Base-by-base conservation (phyloP, 2,113 vertebrate species). In the Taurulus bubalis region DNA sequence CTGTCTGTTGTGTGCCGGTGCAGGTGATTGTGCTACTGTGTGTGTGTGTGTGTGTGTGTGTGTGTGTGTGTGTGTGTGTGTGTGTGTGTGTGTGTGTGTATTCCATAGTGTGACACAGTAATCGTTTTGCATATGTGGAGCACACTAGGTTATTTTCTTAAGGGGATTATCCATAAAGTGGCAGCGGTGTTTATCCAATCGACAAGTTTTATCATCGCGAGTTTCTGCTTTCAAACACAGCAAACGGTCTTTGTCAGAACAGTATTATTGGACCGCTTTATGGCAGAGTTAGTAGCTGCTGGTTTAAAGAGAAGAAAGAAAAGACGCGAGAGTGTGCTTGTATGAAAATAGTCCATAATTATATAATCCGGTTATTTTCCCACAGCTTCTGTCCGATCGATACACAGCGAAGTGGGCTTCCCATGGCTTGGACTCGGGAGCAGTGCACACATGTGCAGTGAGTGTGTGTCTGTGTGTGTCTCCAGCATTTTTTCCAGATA, bases 311-410 rank as follows among this genome's bases (percentile, higher is more conserved):
- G n/a, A 30, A 71, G 20, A 1, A 32, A 18, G 32, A 14, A 42
- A 30, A 75, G 20, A 1, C 32, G 71, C 1, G 42, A 63, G 69
- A 71, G 74, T 9, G 59, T 79, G 7, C 40, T 74, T 71, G 34
- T 58, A 12, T 70, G 49, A 42, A 42, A 63, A 74, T 28, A 53
- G 16, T 55, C n/a, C 58, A 51, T 38, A 70, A 82, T 88, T 72
- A 85, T 67, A 85, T 82, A 79, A 90, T 85, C 56, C 15, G 71
- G 58, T 80, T 79, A 59, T 77, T 90, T 84, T 76, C 79, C 82
- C 74, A 82, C 65, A 80, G 69, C 30, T 67, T 71, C 63, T 18
- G 64, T 3, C 30, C 11, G 14, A 75, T 81, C 69, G 34, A 85
- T 80, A 55, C 14, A 77, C 63, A 71, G 32, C 22, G 8, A 62